Base-by-base conservation (phyloP, 2,113 vertebrate species). In the Herpetotheres cachinnans region DNA sequence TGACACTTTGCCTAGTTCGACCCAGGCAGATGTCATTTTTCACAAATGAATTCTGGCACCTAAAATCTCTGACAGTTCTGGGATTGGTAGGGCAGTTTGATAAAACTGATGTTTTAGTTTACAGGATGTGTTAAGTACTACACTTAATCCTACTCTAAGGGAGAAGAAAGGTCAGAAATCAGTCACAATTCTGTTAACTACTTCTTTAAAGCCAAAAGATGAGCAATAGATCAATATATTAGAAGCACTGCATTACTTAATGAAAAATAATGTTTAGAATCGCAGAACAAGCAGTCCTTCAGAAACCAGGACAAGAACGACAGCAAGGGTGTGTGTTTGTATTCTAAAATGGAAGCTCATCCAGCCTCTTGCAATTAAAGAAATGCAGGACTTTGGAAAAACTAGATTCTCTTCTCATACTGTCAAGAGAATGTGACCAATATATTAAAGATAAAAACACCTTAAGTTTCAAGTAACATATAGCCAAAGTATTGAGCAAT, bases 221-320 rank as follows among this genome's bases (percentile, higher is more conserved):
- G 20, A 91, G 81, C 67, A 30, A 6, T 0, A 10, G 65, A 40
- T 11, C 0, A 1, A 22, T 63, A 7, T 2, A n/a, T 15, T 9
- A 65, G 30, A 32, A 67, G 13, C 13, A 8, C 19, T 6, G 54
- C 5, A 6, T 38, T 55, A 44, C 26, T 78, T 10, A 32, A 69
- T 20, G 26, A 32, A 81, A 78, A 61, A 42, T 6, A n/a, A 32
- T 3, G 1, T 44, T 49, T 6, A 25, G 27, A 78, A 19, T 7
- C 7, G 1, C 20, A 42, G 59, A 44, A 77, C 20, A 34, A 0
- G 29, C 46, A 47, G n/a, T 40, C 49, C 54, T 40, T 38, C 46
- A 29, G 40, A 59, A 58, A 47, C 30, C 20, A 61, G 40, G 44
- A 13, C 16, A 46, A 24, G 16, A 40, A 38, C 1, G 5, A n/a